Evolutionary conservation across 2,113 vertebrate species (phyloP), one percentile per base, ranked within the genome.

Genomic region (Gymnarchus niloticus): DNA sequence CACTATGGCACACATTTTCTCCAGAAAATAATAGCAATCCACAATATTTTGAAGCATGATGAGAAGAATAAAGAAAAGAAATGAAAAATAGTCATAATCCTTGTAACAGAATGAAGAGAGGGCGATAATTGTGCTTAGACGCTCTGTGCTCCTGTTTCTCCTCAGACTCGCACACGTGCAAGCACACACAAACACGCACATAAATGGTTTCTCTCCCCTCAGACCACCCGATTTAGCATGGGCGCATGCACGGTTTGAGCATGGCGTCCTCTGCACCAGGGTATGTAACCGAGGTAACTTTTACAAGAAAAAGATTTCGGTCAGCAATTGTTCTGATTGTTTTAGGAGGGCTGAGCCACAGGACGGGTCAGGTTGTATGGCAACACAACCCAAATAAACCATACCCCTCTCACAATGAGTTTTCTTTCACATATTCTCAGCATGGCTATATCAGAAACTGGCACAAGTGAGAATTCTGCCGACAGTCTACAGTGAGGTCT

Each of bases 41-140:
- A n/a, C 82, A 14, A 9, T 92, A 95, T 97, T n/a, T 97, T 97
- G 96, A 97, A 96, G 95, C 96, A 96, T 94, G 94, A 95, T 96
- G 96, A 96, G 96, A 95, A 94, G 90, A 91, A 86, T 88, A 73
- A 46, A 90, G 88, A 93, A 88, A 91, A 89, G 88, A 89, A 88
- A 91, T 91, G 91, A 92, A 56, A 92, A 88, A 86, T 88, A 88
- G 89, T 87, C 52, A 87, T 93, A 91, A 93, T 91, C 92, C 86
- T 86, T 83, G 88, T 91, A 88, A 91, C 86, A 90, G 90, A 84
- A 44, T 23, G 69, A 83, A 81, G 88, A 83, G 87, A 77, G 89
- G 87, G 87, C 85, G 89, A 87, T 89, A 89, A 88, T 90, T 59
- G 54, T 78, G 56, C 52, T 78, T 73, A 41, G 73, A 44, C 65